Evolutionary conservation across 2,888 invertebrate genomes (phyloP).

Genomic region (Harpagoxenus sublaevis): DNA sequence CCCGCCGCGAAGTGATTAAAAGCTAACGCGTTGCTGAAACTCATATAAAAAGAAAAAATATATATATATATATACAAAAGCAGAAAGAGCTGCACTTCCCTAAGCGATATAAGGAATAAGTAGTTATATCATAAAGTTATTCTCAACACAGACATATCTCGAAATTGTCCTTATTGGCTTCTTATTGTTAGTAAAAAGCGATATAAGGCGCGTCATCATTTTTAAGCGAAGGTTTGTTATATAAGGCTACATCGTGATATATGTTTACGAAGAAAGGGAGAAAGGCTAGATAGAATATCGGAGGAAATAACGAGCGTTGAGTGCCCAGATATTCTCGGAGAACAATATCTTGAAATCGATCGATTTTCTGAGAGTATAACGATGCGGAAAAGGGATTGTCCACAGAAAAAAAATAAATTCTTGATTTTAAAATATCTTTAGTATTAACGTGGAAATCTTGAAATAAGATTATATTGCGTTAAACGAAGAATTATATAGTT

Average conservation of each 20-base stretch:
- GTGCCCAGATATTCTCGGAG: slow-evolving; percentile 19
- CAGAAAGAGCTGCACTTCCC: slow-evolving; percentile 11
- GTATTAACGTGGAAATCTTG: no score
- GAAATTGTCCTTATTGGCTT: slow-evolving; percentile 78
- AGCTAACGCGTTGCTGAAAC: slow-evolving; percentile 26
- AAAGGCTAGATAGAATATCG: slow-evolving; percentile 16
- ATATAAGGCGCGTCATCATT: slow-evolving; percentile 60
- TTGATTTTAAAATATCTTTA: no score
- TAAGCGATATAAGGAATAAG: slow-evolving; percentile 55
- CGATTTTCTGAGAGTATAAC: slow-evolving; percentile 15
- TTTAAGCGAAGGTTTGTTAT: slow-evolving; percentile 66
- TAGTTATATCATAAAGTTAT: slow-evolving; percentile 62
- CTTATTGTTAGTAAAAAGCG: slow-evolving; percentile 73
- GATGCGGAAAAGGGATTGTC: slow-evolving; percentile 4
- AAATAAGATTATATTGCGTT: no score
- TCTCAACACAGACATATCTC: slow-evolving; percentile 82
- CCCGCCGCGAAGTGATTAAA: not conserved
- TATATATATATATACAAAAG: slow-evolving; percentile 33
- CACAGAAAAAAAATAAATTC: no score
- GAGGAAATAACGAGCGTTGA: slow-evolving; percentile 32
- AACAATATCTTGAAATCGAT: not conserved
- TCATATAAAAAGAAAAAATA: slow-evolving; percentile 16
- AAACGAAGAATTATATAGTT: no score
- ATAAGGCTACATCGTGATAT: slow-evolving; percentile 37
- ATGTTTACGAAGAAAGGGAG: slow-evolving; percentile 3